Base-by-base conservation (phyloP, 1,140 invertebrate species). In the Macrostomum lignano region DNA sequence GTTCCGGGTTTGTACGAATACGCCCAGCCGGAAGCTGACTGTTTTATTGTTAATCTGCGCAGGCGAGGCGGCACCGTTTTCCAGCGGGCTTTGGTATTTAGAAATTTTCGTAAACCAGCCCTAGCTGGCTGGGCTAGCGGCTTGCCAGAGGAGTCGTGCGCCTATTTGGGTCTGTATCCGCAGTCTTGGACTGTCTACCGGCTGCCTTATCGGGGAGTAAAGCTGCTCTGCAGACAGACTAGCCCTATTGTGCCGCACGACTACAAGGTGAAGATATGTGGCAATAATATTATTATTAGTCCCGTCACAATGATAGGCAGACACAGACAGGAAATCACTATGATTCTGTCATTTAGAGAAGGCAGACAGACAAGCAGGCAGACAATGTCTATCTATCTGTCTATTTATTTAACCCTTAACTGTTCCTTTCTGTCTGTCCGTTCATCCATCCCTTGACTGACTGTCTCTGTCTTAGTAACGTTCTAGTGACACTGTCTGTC, bases 101-200 rank as follows among this genome's bases (percentile, higher is more conserved):
- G 41, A 29, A 38, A 51, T 21, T 60, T 62, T 24, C 68, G 65
- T 40, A 40, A 38, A 11, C 64, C 65, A 44, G 49, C 51, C 34
- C 58, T 74, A 22, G 54, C 57, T 15, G 49, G 63, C 4, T 82
- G 77, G 76, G 67, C 72, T 43, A 77, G 71, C 65, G 66, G 33
- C n/a, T 46, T 49, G 33, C 32, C 25, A 21, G 66, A 63, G 9
- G 54, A 61, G 2, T 62, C 72, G 43, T 76, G 70, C 44, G 60
- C 64, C 39, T 86, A 84, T 48, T 74, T 73, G 36, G 78, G 69
- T 0, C 56, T 91, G 1, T 88, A 79, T 59, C 81, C 78, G 1
- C 63, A 75, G 36, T 67, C 77, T 14, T 86, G 79, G 79, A 81
- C 75, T 2, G 69, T 71, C 36, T 84, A 75, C 56, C 65, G 75